phyloP scores from a whole-genome alignment of 1,140 invertebrate species.

The Apis cerana region DNA sequence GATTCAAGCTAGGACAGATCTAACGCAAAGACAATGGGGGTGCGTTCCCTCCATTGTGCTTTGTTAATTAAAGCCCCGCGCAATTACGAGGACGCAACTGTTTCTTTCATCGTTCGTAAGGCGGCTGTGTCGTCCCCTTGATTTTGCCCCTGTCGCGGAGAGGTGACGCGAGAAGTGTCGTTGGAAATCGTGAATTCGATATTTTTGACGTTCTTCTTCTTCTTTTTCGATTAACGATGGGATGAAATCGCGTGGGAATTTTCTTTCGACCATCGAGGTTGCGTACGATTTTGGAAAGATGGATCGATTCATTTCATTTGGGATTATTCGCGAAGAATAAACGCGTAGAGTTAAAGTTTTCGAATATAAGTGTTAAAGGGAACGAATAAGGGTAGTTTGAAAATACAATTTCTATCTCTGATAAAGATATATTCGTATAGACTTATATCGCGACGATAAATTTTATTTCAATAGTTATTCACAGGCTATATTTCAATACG shows the following conservation, averaged over 20 bases:
- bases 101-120: slow-evolving; percentile 63
- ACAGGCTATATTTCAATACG: not conserved
- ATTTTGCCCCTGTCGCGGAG: slow-evolving; percentile 6
- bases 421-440: no score
- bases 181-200: no score
- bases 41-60: slow-evolving; percentile 65
- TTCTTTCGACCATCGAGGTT: no score
- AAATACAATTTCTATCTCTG: no score
- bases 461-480: no score
- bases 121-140: slow-evolving; percentile 19
- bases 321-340: no score
- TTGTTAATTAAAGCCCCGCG: slow-evolving; percentile 66
- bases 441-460: no score
- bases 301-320: no score
- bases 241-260: not conserved
- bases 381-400: no score
- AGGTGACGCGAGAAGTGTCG: no score
- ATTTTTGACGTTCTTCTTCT: not conserved
- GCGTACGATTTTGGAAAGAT: not conserved
- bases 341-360: no score
- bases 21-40: slow-evolving; percentile 64
- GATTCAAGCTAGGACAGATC: slow-evolving; percentile 56
- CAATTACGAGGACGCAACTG: slow-evolving; percentile 64
- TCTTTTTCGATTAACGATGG: not conserved
- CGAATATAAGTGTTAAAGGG: no score